Evolutionary conservation across 2,113 vertebrate genomes (phyloP).

Genomic region (Morone saxatilis): DNA sequence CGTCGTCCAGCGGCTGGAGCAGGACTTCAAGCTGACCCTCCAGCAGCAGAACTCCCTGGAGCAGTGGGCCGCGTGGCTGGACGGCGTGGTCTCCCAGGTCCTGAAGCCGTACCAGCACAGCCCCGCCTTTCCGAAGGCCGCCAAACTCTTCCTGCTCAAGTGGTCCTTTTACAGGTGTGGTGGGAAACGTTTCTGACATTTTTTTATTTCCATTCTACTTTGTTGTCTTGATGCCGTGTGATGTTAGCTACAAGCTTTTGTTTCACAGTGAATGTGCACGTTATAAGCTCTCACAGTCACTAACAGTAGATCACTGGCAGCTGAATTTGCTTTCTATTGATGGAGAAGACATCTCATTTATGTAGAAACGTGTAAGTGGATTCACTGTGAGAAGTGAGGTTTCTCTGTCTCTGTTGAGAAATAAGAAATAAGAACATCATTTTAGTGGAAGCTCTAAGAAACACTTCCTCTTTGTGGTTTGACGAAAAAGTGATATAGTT

Average conservation of each 20-base stretch:
- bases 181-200: neutral
- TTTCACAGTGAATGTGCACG: neutral
- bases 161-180: constrained; percentile 96
- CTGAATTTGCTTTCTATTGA: too few species aligned
- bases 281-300: neutral
- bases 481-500: neutral
- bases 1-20: constrained; percentile 92
- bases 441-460: neutral
- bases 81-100: constrained; percentile 92
- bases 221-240: neutral
- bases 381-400: neutral
- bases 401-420: neutral
- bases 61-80: constrained; percentile 95
- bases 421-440: neutral
- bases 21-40: constrained; percentile 95
- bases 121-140: constrained; percentile 90
- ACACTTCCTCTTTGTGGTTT: constrained; percentile 21
- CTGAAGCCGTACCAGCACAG: constrained; percentile 94
- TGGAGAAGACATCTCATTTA: too few species aligned
- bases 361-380: neutral
- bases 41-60: constrained; percentile 97
- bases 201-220: neutral
- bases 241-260: neutral
- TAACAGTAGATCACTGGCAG: neutral
- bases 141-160: constrained; percentile 94